Evolutionary conservation across 2,797 vertebrate genomes (phyloP).

Genomic region (Myripristis jacobus): DNA sequence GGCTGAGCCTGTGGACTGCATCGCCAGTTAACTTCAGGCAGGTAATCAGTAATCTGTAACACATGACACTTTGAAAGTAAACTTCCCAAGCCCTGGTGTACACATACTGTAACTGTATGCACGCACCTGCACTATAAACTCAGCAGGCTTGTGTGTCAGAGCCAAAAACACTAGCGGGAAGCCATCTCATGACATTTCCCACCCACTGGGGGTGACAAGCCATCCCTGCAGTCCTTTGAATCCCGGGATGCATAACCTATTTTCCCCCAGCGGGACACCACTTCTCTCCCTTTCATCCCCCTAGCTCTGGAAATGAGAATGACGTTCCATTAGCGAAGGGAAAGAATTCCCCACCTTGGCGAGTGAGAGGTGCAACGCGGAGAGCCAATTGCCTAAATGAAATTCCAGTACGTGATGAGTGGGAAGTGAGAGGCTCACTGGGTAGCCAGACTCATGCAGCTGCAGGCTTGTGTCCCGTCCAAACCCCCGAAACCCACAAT

Average conservation of each 20-base stretch:
- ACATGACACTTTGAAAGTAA: background rate
- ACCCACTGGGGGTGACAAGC: conserved; percentile 61
- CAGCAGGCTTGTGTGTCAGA: conserved; percentile 34
- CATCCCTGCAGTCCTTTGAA: conserved; percentile 46
- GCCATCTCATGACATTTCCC: conserved; percentile 66
- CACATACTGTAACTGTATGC: conserved; percentile 18
- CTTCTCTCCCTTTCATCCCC: conserved; percentile 61
- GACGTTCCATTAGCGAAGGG: conserved; percentile 64
- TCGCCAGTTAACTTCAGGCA: conserved; percentile 20
- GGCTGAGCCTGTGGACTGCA: background rate
- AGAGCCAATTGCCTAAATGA: conserved; percentile 70
- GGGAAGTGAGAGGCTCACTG: conserved; percentile 54
- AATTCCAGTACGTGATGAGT: conserved; percentile 73
- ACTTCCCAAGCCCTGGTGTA: conserved; percentile 5
- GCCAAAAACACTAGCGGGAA: conserved; percentile 58
- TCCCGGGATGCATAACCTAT: conserved; percentile 55
- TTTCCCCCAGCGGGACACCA: conserved; percentile 52
- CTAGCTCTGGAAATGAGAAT: conserved; percentile 66
- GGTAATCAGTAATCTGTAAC: background rate
- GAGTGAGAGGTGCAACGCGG: conserved; percentile 51
- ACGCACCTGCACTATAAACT: conserved; percentile 51
- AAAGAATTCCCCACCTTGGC: conserved; percentile 70
- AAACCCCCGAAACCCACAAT: conserved; percentile 31
- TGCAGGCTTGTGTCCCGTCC: conserved; percentile 44
- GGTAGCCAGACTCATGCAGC: conserved; percentile 49